phyloP scores from a whole-genome alignment of 2,113 vertebrate genomes.

The Cyanoliseus patagonus region DNA sequence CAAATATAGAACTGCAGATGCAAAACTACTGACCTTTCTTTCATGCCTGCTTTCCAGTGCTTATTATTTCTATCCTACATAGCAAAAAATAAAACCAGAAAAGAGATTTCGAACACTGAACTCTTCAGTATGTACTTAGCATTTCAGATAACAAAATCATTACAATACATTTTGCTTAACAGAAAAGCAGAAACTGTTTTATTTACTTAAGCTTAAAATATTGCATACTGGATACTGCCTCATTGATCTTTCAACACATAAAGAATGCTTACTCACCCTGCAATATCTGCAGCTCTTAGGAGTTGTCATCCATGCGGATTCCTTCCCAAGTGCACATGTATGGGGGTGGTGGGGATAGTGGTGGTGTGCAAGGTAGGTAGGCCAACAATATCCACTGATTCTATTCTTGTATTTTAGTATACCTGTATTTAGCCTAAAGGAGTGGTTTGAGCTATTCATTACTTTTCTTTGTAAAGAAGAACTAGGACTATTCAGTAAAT shows the following conservation, averaged over 20 bases:
- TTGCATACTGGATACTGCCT: neutral
- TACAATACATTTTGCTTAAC: neutral
- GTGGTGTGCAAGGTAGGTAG: neutral
- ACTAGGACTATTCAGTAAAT: neutral
- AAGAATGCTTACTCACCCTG: neutral
- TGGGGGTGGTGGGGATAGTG: fast-evolving
- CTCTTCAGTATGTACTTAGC: neutral
- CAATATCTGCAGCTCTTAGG: neutral
- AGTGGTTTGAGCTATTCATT: neutral
- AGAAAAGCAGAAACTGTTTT: neutral
- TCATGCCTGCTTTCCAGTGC: constrained; percentile 16
- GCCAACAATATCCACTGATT: neutral
- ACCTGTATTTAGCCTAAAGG: neutral
- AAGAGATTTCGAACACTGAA: neutral
- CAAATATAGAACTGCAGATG: constrained; percentile 74
- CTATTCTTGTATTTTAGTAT: neutral
- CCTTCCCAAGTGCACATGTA: neutral
- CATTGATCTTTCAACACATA: neutral
- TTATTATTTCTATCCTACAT: constrained; percentile 17
- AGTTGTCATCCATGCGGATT: neutral
- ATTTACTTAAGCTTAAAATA: neutral
- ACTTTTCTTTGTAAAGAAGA: neutral
- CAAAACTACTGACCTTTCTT: constrained; percentile 73
- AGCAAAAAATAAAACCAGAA: neutral
- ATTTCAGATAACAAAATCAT: neutral